Evolutionary conservation across 2,797 vertebrate species (phyloP), one percentile per base, ranked within the genome.

Genomic region (Xiphophorus birchmanni): DNA sequence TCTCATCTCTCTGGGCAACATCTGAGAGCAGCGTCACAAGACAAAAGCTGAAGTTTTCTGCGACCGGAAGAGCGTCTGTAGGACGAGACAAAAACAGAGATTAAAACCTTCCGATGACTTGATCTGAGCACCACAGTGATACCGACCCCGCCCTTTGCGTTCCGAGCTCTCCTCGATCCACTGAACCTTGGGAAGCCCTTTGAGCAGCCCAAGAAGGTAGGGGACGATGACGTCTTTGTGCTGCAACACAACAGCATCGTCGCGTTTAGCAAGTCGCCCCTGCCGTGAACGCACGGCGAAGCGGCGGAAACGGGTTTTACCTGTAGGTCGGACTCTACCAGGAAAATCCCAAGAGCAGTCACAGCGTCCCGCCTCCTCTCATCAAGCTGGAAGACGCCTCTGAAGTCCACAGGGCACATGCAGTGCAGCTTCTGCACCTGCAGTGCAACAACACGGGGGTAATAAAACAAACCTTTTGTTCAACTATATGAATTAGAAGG

Each of bases 351-450:
- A 75, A 99, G 89, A 0, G 98, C 99, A 21, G 99, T 98, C 74
- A 99, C 98, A 0, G 98, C 99, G 87, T 98, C 97, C 88, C 99
- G 97, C 85, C 99, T 96, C 76, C 99, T 95, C 90, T 99, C 97
- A 69, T 99, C 99, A 88, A 99, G 93, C 90, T 99, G 98, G 92
- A 97, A 99, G 81, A 97, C 95, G 4, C 98, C 98, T 75, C 98
- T 97, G 89, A 97, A 97, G 94, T 99, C 98, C 88, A 98, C 96
- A 0, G 99, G 98, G 78, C 98, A 99, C 99, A 99, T 99, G 93
- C 99, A 99, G 79, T 99, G 97, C 26, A 99, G 94, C 89, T 99
- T 99, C 82, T 99, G 97, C 44, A 99, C 97, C 99, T 99, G 89
- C 8, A 77, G 86, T 40, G 58, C 32, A 82, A 77, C 58, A 21